Base-by-base conservation (phyloP, 1,140 invertebrate species). In the Brachionus manjavacas region DNA sequence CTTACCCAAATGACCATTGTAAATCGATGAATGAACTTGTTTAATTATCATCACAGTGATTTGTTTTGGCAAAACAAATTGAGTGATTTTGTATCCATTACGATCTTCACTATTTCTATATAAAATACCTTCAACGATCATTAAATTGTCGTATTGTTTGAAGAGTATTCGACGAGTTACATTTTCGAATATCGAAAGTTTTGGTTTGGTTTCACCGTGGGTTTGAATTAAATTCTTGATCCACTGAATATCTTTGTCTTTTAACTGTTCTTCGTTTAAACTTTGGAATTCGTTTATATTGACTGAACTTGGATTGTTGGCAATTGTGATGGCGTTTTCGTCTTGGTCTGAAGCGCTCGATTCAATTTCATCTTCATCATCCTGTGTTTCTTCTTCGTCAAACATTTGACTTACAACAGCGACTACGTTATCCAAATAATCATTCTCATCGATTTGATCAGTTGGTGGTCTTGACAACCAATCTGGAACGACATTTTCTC, bases 121-220 rank as follows among this genome's bases (percentile, higher is more conserved):
- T 14, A 66, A 66, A 66, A 66, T 66, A 8, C 31, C 64, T 31
- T 68, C 31, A 14, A 31, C 8, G 25, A 68, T 31, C 25, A 28
- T 4, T 11, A 68, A 68, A 68, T 68, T 68, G 8, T 68, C 64
- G 31, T 14, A 68, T 35, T 68, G 64, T 68, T n/a, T 68, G 31
- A 68, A 68, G 1, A 68, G 31, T 31, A 68, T 68, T 68, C 64
- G 25, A 14, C 64, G 3, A 68, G 25, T 68, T 25, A 31, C 25
- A 68, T 68, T 68, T 68, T 68, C 64, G 64, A 68, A 68, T 31
- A 68, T 68, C 31, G 31, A 68, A 31, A 68, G 25, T 68, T 68
- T 68, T 31, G 64, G 25, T 68, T 68, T 68, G 31, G 25, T 68
- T 31, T 68, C 64, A 31, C 64, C 64, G 64, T 68, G 64, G 11